phyloP scores from a whole-genome alignment of 2,797 vertebrate species.

The Prunella strophiata region DNA sequence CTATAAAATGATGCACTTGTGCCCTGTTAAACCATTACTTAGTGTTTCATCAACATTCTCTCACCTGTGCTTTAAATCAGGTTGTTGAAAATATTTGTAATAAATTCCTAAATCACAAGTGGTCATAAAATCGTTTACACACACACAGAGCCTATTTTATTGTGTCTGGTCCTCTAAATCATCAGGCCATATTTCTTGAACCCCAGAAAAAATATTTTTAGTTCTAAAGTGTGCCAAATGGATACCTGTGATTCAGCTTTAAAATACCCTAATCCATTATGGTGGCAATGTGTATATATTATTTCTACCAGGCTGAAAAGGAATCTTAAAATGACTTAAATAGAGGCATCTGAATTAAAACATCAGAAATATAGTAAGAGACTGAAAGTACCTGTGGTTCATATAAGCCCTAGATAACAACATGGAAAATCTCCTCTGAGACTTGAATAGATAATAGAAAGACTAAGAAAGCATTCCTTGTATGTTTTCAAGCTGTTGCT shows the following conservation, averaged over 20 bases:
- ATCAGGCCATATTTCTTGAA: background rate
- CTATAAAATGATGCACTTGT: background rate
- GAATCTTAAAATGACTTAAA: background rate
- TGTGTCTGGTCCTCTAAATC: background rate
- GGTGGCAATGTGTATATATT: background rate
- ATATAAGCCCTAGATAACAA: slow-evolving; percentile 19
- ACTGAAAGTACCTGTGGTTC: slow-evolving; percentile 6
- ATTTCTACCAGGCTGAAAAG: slow-evolving; percentile 34
- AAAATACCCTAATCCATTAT: slow-evolving; percentile 13
- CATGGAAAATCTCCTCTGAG: background rate
- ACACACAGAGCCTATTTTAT: background rate
- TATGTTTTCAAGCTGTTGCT: background rate
- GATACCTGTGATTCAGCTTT: background rate
- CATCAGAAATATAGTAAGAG: slow-evolving; percentile 1
- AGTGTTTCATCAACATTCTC: background rate
- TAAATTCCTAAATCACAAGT: slow-evolving; percentile 9
- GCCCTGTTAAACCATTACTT: background rate
- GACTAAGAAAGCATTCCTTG: background rate
- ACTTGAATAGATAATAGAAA: slow-evolving; percentile 28
- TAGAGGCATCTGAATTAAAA: slow-evolving; percentile 8
- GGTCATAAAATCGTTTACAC: background rate
- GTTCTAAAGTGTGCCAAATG: background rate
- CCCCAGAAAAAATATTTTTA: background rate
- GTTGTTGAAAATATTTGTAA: slow-evolving; percentile 1
- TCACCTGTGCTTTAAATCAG: background rate